Conservation (phyloP, 1,140 invertebrate genomes). For the Lordiphosa stackelbergi region DNA sequence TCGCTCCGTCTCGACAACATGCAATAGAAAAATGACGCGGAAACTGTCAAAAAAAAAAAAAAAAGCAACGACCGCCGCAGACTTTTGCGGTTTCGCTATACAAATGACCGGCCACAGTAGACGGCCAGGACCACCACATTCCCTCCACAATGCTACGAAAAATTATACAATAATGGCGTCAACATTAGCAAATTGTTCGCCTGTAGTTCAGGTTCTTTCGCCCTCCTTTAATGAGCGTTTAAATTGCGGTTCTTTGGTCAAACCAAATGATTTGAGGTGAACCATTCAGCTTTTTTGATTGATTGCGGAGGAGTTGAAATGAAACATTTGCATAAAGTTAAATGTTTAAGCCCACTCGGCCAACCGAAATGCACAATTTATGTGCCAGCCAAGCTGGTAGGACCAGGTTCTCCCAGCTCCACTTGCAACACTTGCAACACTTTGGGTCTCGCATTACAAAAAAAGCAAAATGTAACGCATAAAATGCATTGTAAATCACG, state of each 20-base stretch:
- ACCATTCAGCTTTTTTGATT: slow-evolving; percentile 26
- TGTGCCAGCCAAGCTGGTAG: background rate
- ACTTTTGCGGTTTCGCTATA: slow-evolving; percentile 65
- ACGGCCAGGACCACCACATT: slow-evolving; percentile 5
- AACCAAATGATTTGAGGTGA: slow-evolving; percentile 6
- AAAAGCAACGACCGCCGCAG: slow-evolving; percentile 24
- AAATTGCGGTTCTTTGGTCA: slow-evolving; percentile 44
- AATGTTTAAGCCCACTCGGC: slow-evolving; percentile 5
- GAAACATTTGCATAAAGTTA: background rate
- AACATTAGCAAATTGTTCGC: slow-evolving; percentile 72
- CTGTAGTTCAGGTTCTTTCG: slow-evolving; percentile 21
- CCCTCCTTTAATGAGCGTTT: slow-evolving; percentile 51
- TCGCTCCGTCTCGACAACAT: slow-evolving; percentile 9
- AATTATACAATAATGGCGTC: slow-evolving; percentile 73
- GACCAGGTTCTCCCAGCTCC: background rate
- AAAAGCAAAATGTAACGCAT: slow-evolving; percentile 8
- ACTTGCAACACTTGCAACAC: background rate
- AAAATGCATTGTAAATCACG: slow-evolving; percentile 49
- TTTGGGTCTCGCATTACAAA: slow-evolving; percentile 3
- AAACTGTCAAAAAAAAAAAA: slow-evolving; percentile 71
- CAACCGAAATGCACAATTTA: background rate
- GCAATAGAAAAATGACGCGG: slow-evolving; percentile 70
- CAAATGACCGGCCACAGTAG: slow-evolving; percentile 57
- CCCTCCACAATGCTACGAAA: slow-evolving; percentile 31
- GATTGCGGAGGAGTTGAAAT: slow-evolving; percentile 14